Percentiles rank a stretch among this genome's conserved stretches.
Conservation (phyloP, 2,113 vertebrate genomes). For the Ginglymostoma cirratum region DNA sequence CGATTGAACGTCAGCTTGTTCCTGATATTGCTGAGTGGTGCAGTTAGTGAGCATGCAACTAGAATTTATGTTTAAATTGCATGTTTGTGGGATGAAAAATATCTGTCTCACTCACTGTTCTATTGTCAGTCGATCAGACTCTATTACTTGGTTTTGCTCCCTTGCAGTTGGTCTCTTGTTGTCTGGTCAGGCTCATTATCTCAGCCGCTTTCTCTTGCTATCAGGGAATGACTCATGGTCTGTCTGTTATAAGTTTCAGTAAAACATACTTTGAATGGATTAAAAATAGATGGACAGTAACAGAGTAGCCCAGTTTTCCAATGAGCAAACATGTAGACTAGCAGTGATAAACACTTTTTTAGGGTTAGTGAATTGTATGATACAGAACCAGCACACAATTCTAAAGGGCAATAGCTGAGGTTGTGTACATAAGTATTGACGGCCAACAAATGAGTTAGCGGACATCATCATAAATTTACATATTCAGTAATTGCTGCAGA, state of each 20-base stretch:
- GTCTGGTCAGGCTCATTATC: neutral
- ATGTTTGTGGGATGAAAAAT: neutral
- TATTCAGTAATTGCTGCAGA: neutral
- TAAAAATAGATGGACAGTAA: neutral
- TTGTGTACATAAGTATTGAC: neutral
- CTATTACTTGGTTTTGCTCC: neutral
- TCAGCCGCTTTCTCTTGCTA: neutral
- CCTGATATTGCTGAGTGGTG: neutral
- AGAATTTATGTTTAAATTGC: neutral
- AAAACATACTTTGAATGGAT: neutral
- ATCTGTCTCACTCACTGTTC: neutral
- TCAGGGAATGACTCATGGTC: neutral
- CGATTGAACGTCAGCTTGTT: neutral
- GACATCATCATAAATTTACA: neutral
- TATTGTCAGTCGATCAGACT: neutral
- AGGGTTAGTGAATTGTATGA: neutral
- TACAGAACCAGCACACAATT: neutral
- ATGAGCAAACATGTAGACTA: neutral
- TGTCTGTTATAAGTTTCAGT: neutral
- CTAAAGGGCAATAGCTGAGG: neutral
- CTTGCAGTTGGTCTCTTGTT: neutral
- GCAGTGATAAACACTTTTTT: neutral
- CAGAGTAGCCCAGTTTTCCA: neutral
- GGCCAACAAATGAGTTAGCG: neutral
- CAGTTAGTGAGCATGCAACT: neutral